These are phyloP conservation scores for Apogon hyalosoma DNA, from an alignment of 2,797 vertebrate genomes.

Conservation along the genomic window DNA sequence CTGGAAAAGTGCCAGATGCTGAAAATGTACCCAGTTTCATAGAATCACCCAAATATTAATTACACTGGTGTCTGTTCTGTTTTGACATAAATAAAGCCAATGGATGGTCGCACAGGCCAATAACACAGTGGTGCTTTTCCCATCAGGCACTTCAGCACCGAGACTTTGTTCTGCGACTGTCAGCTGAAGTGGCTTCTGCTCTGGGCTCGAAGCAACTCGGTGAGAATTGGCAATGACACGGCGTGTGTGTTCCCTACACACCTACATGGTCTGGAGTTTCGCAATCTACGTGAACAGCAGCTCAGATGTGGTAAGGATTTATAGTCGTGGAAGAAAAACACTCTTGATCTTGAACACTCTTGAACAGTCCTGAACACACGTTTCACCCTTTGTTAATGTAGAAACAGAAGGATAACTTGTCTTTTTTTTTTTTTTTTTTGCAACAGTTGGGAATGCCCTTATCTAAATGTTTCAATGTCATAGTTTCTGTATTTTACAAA, in stretches of 20 bases:
- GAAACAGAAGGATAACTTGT: too few relatives aligned
- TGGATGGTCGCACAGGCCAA: background rate
- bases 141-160: slow-evolving; percentile 88
- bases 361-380: too few relatives aligned
- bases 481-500: too few relatives aligned
- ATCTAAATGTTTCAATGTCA: too few relatives aligned
- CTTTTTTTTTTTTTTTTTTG: too few relatives aligned
- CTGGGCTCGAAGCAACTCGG: slow-evolving; percentile 85
- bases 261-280: slow-evolving; percentile 87
- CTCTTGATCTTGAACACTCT: too few relatives aligned
- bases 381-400: too few relatives aligned
- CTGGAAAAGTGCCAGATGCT: too few relatives aligned
- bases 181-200: slow-evolving; percentile 90
- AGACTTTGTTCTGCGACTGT: slow-evolving; percentile 93
- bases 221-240: slow-evolving; percentile 88
- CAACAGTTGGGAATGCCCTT: too few relatives aligned
- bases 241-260: slow-evolving; percentile 86
- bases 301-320: slow-evolving; percentile 88
- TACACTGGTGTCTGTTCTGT: slow-evolving; percentile 9
- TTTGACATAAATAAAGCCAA: background rate
- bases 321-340: too few relatives aligned
- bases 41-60: too few relatives aligned
- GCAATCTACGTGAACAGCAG: slow-evolving; percentile 86
- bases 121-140: slow-evolving; percentile 11
- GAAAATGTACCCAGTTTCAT: background rate